Conservation (phyloP, 2,797 vertebrate genomes). For the Enteromius thamalakanensis region DNA sequence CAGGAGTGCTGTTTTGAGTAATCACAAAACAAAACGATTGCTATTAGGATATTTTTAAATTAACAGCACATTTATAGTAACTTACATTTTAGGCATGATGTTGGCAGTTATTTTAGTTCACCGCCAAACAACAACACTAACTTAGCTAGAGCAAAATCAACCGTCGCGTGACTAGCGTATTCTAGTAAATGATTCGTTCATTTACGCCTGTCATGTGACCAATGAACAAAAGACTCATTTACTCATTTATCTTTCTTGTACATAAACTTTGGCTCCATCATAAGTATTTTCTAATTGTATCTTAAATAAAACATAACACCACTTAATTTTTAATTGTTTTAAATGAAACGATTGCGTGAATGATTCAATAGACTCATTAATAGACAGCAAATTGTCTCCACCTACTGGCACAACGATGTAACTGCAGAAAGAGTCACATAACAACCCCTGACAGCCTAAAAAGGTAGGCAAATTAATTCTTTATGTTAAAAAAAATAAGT, state of each 20-base stretch:
- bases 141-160: not conserved
- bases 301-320: not conserved
- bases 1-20: not conserved
- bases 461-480: not conserved
- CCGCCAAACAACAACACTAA: not conserved
- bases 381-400: not conserved
- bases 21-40: not conserved
- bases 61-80: not conserved
- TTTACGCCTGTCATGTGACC: not conserved
- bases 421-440: not conserved
- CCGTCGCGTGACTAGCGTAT: not conserved
- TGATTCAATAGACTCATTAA: not conserved
- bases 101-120: not conserved
- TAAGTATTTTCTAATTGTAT: not conserved
- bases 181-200: not conserved
- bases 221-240: not conserved
- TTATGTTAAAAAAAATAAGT: not conserved
- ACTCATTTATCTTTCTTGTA: too few species aligned
- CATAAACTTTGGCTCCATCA: too few species aligned
- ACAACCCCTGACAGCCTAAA: not conserved
- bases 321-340: not conserved
- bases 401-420: not conserved
- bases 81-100: not conserved
- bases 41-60: not conserved
- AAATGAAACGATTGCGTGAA: not conserved